Conservation (phyloP, 2,888 invertebrate genomes). For the Aleiodes testaceus region DNA sequence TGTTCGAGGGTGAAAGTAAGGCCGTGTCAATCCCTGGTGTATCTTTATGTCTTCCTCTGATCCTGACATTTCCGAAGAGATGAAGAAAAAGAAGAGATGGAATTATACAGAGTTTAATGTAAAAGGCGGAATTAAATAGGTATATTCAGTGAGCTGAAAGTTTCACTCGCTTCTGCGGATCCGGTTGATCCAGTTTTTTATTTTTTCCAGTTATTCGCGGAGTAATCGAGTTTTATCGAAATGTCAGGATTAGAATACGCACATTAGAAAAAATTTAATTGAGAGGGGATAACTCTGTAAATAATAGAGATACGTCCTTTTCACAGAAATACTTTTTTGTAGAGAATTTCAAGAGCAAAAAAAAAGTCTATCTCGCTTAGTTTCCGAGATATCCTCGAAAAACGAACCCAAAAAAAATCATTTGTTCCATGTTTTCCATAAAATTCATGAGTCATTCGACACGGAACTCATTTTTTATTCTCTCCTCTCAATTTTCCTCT, state of each 20-base stretch:
- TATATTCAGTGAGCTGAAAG: constrained; percentile 43
- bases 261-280: not conserved
- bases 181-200: constrained; percentile 58
- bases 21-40: constrained; percentile 48
- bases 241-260: constrained; percentile 26
- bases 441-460: too few species aligned
- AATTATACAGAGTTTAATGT: constrained; percentile 1
- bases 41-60: not conserved
- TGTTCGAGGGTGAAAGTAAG: constrained; percentile 66
- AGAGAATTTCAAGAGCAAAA: too few species aligned
- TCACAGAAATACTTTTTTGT: too few species aligned
- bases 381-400: too few species aligned
- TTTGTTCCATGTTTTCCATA: too few species aligned
- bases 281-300: too few species aligned
- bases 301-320: too few species aligned
- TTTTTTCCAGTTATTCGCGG: constrained; percentile 11
- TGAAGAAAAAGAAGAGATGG: not conserved
- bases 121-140: constrained; percentile 6
- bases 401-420: too few species aligned
- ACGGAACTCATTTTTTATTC: not conserved
- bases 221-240: not conserved
- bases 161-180: constrained; percentile 48
- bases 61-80: not conserved
- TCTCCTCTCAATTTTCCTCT: not conserved
- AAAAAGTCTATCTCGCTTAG: too few species aligned